Percentiles rank a stretch among this genome's conserved stretches.
Conservation (phyloP, 2,113 vertebrate genomes). For the Aphelocoma coerulescens region DNA sequence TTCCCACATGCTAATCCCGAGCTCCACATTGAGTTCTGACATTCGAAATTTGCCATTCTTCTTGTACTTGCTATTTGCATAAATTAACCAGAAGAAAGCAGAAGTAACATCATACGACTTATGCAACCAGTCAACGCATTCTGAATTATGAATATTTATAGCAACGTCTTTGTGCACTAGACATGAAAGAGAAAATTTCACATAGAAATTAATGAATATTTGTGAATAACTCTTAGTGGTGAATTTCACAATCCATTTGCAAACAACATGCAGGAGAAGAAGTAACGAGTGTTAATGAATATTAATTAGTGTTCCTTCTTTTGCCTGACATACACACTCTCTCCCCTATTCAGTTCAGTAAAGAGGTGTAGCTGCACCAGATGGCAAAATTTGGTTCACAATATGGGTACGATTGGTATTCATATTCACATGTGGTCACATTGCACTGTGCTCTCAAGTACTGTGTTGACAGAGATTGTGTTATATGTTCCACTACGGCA, state of each 20-base stretch:
- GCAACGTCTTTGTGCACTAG: not conserved
- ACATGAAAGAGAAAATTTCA: conserved; percentile 16
- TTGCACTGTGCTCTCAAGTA: not conserved
- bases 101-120: conserved; percentile 4
- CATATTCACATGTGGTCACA: not conserved
- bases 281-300: not conserved
- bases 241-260: not conserved
- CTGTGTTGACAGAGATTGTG: not conserved
- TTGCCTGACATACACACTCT: not conserved
- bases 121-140: not conserved
- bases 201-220: conserved; percentile 25
- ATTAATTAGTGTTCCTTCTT: conserved; percentile 1
- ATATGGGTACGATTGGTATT: conserved; percentile 6
- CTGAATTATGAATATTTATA: conserved; percentile 40
- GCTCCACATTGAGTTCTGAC: not conserved
- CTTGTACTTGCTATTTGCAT: not conserved
- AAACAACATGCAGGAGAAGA: not conserved
- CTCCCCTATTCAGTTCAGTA: not conserved
- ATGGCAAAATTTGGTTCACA: conserved; percentile 50
- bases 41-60: not conserved
- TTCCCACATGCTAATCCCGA: not conserved
- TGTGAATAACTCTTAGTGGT: not conserved
- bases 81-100: not conserved
- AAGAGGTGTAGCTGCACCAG: conserved; percentile 2
- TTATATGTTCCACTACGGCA: not conserved